Evolutionary conservation across 2,888 invertebrate genomes (phyloP).

Genomic region (Adelognathus sp.): DNA sequence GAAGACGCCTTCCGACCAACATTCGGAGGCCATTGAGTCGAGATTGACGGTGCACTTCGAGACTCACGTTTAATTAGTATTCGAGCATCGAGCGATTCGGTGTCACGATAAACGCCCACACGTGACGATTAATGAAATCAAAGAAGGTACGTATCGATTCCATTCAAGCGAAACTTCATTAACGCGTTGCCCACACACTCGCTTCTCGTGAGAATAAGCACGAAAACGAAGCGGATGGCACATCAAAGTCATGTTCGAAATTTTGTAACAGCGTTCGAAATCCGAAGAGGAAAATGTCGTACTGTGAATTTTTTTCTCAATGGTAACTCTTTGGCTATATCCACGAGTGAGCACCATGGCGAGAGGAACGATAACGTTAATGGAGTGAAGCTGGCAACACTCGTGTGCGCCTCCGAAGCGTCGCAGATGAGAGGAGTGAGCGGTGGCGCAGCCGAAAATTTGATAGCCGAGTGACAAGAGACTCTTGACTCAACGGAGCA

Average conservation of each 20-base stretch:
- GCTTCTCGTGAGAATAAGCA: background rate
- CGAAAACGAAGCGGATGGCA: background rate
- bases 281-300: background rate
- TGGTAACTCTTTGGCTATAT: background rate
- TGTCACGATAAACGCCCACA: background rate
- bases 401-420: conserved; percentile 41
- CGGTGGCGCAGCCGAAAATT: conserved; percentile 56
- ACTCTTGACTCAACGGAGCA: conserved; percentile 48
- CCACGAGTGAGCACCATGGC: conserved; percentile 20
- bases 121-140: background rate
- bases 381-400: conserved; percentile 57
- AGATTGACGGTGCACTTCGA: conserved; percentile 17
- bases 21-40: conserved; percentile 24
- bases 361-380: conserved; percentile 64
- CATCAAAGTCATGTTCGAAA: background rate
- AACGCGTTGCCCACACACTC: background rate
- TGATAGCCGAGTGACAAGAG: conserved; percentile 59
- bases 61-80: conserved; percentile 12
- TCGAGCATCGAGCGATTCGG: too few relatives aligned
- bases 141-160: background rate
- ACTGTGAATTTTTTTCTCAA: background rate
- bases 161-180: background rate
- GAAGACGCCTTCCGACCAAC: conserved; percentile 15
- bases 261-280: background rate
- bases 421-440: conserved; percentile 46